These are phyloP conservation scores for Acrocephalus kingi DNA, from an alignment of 2,113 vertebrate species.

Conservation along the genomic window DNA sequence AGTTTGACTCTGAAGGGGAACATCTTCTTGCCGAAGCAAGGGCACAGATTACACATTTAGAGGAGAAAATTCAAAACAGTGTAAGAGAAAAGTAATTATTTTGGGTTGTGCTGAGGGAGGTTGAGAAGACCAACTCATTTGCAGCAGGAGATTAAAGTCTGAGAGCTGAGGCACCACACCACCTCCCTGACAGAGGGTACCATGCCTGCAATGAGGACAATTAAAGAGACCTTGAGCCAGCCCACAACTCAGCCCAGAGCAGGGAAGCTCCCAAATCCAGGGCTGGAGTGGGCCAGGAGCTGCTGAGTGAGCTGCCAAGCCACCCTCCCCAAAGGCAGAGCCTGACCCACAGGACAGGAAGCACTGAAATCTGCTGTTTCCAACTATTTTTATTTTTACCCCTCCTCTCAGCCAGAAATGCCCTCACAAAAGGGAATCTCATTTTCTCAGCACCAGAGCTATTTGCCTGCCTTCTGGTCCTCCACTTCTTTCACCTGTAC, in stretches of 20 bases:
- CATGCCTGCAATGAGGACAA: not conserved
- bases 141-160: not conserved
- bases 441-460: not conserved
- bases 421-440: not conserved
- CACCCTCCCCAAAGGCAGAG: not conserved
- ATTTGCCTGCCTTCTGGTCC: not conserved
- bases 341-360: fast-evolving
- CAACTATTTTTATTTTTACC: not conserved
- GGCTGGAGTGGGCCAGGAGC: not conserved
- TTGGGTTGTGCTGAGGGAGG: not conserved
- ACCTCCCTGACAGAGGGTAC: not conserved
- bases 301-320: not conserved
- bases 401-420: not conserved
- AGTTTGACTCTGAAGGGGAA: constrained; percentile 15
- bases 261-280: not conserved
- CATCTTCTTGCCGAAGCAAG: constrained; percentile 45
- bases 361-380: not conserved
- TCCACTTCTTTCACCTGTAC: not conserved
- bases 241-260: not conserved
- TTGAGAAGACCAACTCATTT: not conserved
- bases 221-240: not conserved
- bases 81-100: constrained; percentile 53
- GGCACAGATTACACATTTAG: constrained; percentile 54
- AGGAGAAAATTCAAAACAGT: constrained; percentile 48
- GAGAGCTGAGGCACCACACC: not conserved